These are phyloP conservation scores for Eupithecia abbreviata DNA, from an alignment of 2,888 invertebrate species.

Conservation along the genomic window DNA sequence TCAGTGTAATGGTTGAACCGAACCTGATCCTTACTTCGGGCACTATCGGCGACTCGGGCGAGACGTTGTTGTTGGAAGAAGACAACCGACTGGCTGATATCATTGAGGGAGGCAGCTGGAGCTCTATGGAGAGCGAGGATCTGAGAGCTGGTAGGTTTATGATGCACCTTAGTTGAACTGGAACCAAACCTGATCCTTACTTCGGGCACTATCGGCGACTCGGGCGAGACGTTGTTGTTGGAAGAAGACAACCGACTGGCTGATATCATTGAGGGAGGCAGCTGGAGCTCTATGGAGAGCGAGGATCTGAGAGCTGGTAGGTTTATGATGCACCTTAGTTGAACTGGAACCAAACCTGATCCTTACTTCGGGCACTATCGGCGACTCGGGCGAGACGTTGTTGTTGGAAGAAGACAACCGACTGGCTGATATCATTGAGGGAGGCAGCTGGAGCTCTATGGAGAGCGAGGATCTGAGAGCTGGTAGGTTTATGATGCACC, in stretches of 20 bases:
- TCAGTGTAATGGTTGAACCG: slow-evolving; percentile 50
- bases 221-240: slow-evolving; percentile 72
- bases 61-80: slow-evolving; percentile 70
- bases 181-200: slow-evolving; percentile 52
- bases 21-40: slow-evolving; percentile 51
- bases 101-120: slow-evolving; percentile 81
- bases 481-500: slow-evolving; percentile 46
- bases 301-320: slow-evolving; percentile 87
- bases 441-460: slow-evolving; percentile 84
- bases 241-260: slow-evolving; percentile 71
- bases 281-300: slow-evolving; percentile 87
- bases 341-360: slow-evolving; percentile 49
- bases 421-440: slow-evolving; percentile 82
- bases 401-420: slow-evolving; percentile 69
- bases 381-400: slow-evolving; percentile 73
- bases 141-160: slow-evolving; percentile 78
- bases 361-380: slow-evolving; percentile 53
- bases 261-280: slow-evolving; percentile 82
- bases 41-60: slow-evolving; percentile 69
- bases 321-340: background rate
- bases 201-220: slow-evolving; percentile 61
- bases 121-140: slow-evolving; percentile 90
- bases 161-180: background rate
- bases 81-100: slow-evolving; percentile 77
- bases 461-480: slow-evolving; percentile 90